A percentile compares a stretch with the other conserved stretches of the same genome.
Evolutionary conservation across 2,888 invertebrate genomes (phyloP).

Genomic region (Agrenia bidenticulata): DNA sequence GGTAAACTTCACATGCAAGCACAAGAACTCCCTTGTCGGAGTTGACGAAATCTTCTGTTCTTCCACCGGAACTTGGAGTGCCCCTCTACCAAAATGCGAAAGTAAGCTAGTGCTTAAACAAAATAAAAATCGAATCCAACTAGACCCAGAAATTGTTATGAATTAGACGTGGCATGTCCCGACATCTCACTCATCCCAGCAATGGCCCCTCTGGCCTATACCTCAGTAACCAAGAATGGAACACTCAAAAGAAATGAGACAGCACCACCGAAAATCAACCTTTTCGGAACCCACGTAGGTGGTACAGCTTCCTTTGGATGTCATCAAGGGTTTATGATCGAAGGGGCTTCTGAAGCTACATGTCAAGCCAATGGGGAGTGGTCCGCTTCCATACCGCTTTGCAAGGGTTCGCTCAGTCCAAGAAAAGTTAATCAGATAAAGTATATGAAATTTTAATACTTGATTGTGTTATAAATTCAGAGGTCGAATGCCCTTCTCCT

Average conservation of each 20-base stretch:
- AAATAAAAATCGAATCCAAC: too few relatives aligned
- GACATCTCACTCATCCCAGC: conserved; percentile 45
- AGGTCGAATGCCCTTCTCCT: conserved; percentile 76
- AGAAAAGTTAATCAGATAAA: too few relatives aligned
- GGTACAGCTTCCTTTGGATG: conserved; percentile 79
- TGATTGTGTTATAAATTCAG: conserved; percentile 54
- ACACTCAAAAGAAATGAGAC: conserved; percentile 58
- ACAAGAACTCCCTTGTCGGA: conserved; percentile 78
- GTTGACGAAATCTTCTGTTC: conserved; percentile 70
- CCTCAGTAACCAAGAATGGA: conserved; percentile 32
- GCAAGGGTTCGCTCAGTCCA: conserved; percentile 58
- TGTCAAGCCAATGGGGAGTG: conserved; percentile 65
- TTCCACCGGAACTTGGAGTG: conserved; percentile 83
- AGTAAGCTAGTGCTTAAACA: conserved; percentile 54
- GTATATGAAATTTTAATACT: too few relatives aligned
- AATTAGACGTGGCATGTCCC: conserved; percentile 40
- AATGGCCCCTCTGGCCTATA: conserved; percentile 26
- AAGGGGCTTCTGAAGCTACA: conserved; percentile 62
- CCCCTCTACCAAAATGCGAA: conserved; percentile 77
- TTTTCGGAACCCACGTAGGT: conserved; percentile 69
- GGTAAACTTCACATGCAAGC: conserved; percentile 71
- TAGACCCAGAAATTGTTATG: too few relatives aligned
- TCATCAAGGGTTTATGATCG: conserved; percentile 72
- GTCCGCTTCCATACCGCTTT: conserved; percentile 74
- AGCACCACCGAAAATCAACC: conserved; percentile 59